Evolutionary conservation across 1,140 invertebrate genomes (phyloP).

Genomic region (Pogonognathellus flavescens): DNA sequence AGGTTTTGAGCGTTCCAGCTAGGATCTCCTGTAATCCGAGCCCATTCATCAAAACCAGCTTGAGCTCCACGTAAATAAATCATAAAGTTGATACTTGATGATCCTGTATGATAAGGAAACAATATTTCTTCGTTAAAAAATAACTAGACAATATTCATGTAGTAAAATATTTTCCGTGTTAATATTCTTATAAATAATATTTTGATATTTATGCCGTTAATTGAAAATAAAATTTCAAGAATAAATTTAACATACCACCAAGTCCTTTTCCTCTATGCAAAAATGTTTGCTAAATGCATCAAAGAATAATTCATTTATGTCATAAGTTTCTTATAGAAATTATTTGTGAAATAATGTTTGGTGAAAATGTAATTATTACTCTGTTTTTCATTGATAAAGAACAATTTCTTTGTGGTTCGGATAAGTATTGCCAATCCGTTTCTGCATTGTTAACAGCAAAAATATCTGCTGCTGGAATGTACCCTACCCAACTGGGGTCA

Average conservation of each 20-base stretch:
- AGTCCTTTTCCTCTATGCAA: constrained; percentile 10
- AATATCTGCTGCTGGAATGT: constrained; percentile 15
- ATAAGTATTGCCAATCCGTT: constrained; percentile 11
- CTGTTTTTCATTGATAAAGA: background rate
- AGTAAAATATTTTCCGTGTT: no score
- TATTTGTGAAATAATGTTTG: no score
- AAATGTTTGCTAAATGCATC: background rate
- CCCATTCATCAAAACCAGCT: constrained; percentile 88
- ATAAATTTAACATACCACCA: background rate
- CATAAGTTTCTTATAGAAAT: background rate
- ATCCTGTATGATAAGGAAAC: constrained; percentile 69
- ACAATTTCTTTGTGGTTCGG: background rate
- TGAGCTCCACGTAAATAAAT: constrained; percentile 88
- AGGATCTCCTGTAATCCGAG: constrained; percentile 72
- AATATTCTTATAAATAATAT: no score
- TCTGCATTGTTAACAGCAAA: background rate
- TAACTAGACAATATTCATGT: background rate
- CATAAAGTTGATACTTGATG: constrained; percentile 89
- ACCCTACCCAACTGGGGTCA: background rate
- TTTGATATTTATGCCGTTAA: no score
- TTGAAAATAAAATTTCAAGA: background rate
- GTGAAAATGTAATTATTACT: no score
- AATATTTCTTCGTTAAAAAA: background rate
- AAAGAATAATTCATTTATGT: background rate
- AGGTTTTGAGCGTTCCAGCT: constrained; percentile 79